Conservation (phyloP, 2,888 invertebrate species). For the Andrena praecox region DNA sequence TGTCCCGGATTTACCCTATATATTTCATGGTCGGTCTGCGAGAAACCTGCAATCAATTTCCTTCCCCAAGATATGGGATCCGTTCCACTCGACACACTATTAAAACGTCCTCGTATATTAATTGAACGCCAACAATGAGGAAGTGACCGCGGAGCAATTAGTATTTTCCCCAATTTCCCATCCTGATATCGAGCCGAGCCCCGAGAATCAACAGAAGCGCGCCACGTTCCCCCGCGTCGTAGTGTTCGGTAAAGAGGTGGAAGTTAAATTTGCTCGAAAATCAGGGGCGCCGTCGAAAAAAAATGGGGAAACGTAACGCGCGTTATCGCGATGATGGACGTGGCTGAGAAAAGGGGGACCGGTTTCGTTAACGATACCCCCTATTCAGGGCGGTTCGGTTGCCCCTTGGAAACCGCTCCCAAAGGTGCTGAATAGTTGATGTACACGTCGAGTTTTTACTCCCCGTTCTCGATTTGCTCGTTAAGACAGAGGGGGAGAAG, state of each 20-base stretch:
- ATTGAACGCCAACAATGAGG: not conserved
- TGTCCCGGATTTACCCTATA: no score
- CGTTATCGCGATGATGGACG: conserved; percentile 16
- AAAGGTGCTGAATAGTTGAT: conserved; percentile 53
- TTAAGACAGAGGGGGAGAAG: conserved; percentile 15
- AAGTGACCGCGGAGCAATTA: not conserved
- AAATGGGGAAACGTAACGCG: not conserved
- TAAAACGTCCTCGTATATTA: not conserved
- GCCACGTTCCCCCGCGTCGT: not conserved
- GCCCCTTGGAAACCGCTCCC: conserved; percentile 23
- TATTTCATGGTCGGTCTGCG: no score
- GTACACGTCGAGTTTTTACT: conserved; percentile 39
- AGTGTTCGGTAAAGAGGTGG: not conserved
- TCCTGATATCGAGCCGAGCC: not conserved
- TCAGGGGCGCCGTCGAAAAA: not conserved
- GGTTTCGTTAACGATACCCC: conserved; percentile 29
- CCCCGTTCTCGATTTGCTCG: conserved; percentile 43
- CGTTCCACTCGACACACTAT: no score
- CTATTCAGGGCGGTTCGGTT: conserved; percentile 27
- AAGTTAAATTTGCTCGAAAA: conserved; percentile 30
- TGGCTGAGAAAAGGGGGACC: not conserved
- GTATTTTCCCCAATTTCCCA: not conserved
- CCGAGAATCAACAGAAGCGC: not conserved
- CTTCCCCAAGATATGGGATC: no score
- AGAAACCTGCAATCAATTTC: no score